Percentiles rank a stretch among this genome's conserved stretches.
These are phyloP conservation scores for Oxystoma pomonae DNA, from an alignment of 2,888 invertebrate species.

Conservation along the genomic window DNA sequence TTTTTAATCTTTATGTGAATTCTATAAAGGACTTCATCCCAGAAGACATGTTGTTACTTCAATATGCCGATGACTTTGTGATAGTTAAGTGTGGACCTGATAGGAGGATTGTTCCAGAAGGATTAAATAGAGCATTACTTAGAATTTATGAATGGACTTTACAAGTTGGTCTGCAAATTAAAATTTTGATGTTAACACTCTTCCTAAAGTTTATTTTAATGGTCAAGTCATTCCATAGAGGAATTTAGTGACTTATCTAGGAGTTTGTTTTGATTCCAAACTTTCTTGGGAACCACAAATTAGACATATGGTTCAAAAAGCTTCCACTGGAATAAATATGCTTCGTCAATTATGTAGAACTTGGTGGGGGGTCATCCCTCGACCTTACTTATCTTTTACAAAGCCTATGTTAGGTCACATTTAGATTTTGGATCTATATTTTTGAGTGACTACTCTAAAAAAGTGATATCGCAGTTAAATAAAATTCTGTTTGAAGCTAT, in stretches of 20 bases:
- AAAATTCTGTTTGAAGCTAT: background rate
- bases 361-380: background rate
- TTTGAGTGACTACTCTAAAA: background rate
- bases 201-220: background rate
- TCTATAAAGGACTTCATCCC: background rate
- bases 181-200: no score
- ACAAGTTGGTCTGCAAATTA: no score
- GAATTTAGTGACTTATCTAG: background rate
- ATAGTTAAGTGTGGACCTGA: background rate
- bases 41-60: background rate
- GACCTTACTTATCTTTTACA: background rate
- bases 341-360: background rate
- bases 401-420: background rate
- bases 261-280: background rate
- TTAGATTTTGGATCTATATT: background rate
- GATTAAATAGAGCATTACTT: background rate
- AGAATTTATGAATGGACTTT: background rate
- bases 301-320: background rate
- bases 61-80: background rate
- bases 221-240: background rate
- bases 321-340: background rate
- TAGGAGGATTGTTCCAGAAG: background rate
- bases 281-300: background rate
- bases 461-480: background rate
- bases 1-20: background rate